Conservation (phyloP, 1,140 invertebrate species). For the Oreohelix idahoensis region DNA sequence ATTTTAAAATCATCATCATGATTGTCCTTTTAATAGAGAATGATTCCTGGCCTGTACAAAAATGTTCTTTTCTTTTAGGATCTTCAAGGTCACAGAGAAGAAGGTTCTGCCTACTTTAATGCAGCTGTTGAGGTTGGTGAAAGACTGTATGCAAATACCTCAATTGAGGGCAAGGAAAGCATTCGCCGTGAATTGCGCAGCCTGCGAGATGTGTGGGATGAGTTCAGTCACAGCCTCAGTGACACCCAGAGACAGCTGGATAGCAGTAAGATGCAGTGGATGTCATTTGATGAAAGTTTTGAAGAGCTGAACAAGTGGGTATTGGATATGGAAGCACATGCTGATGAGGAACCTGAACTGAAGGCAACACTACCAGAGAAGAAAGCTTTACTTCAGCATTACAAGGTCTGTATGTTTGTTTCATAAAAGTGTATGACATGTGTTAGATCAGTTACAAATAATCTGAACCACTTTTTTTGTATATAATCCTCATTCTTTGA, state of each 20-base stretch:
- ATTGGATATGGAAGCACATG: constrained; percentile 88
- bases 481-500: too few relatives aligned
- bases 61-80: constrained; percentile 41
- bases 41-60: too few relatives aligned
- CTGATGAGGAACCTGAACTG: constrained; percentile 88
- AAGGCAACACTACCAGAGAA: constrained; percentile 94
- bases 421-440: background rate
- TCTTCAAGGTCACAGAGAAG: constrained; percentile 73
- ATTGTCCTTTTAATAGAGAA: too few relatives aligned
- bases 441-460: too few relatives aligned
- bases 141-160: constrained; percentile 87
- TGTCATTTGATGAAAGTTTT: constrained; percentile 69
- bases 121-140: constrained; percentile 89
- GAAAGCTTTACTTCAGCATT: constrained; percentile 91
- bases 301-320: constrained; percentile 94
- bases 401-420: constrained; percentile 79
- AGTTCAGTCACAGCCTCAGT: constrained; percentile 86
- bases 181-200: constrained; percentile 86
- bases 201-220: constrained; percentile 87
- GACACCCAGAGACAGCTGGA: constrained; percentile 87
- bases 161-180: constrained; percentile 87
- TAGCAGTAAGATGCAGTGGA: constrained; percentile 78
- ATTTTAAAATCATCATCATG: too few relatives aligned
- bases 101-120: constrained; percentile 84
- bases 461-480: too few relatives aligned